phyloP scores from a whole-genome alignment of 2,797 vertebrate species.

The Pangasius macronema region DNA sequence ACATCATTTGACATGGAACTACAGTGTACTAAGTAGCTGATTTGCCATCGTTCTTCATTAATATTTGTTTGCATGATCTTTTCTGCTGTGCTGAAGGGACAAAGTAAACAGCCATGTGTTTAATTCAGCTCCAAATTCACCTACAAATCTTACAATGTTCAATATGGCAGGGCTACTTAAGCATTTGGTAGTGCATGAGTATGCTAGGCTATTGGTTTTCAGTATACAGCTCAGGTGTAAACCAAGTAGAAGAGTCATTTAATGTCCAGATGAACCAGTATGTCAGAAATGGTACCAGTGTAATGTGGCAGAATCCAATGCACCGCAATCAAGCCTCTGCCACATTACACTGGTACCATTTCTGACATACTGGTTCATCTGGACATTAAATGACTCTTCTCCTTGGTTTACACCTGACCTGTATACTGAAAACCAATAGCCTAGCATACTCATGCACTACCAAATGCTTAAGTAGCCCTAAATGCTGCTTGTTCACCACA shows the following conservation, averaged over 20 bases:
- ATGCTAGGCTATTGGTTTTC: neutral
- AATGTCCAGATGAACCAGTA: neutral
- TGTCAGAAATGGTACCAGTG: neutral
- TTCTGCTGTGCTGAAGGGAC: neutral
- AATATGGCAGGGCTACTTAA: neutral
- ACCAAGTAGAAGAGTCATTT: neutral
- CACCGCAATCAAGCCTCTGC: neutral
- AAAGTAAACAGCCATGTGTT: neutral
- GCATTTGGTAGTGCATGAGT: neutral
- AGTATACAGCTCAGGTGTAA: neutral
- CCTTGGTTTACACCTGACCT: neutral
- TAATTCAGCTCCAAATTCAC: neutral
- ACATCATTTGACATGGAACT: neutral
- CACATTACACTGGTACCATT: neutral
- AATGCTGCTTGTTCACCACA: neutral
- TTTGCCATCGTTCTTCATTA: neutral
- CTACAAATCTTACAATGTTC: neutral
- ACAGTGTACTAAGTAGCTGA: neutral
- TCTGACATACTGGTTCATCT: neutral
- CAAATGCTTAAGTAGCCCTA: neutral
- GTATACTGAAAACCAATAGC: neutral
- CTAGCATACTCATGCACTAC: neutral
- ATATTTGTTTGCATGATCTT: neutral
- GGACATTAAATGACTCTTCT: neutral
- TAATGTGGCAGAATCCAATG: neutral